Evolutionary conservation across 2,113 vertebrate species (phyloP).

Genomic region (Thinocorus orbignyianus): DNA sequence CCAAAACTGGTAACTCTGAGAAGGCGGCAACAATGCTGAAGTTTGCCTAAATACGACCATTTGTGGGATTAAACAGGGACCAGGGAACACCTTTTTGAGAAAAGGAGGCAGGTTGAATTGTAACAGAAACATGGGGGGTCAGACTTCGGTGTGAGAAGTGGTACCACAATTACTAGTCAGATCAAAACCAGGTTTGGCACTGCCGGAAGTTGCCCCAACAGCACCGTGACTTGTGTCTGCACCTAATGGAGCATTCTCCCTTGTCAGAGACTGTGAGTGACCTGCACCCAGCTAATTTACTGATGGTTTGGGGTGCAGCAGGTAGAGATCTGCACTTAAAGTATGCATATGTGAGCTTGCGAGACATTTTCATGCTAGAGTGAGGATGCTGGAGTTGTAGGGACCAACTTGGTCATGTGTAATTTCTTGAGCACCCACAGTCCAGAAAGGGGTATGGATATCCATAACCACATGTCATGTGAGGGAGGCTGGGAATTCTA

Average conservation of each 20-base stretch:
- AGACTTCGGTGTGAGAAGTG: not conserved
- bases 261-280: fast-evolving
- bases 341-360: not conserved
- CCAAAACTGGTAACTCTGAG: not conserved
- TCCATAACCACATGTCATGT: fast-evolving
- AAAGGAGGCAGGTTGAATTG: not conserved
- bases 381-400: not conserved
- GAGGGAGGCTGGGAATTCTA: not conserved
- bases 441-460: not conserved
- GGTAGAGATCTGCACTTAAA: not conserved
- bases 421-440: not conserved
- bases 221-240: not conserved
- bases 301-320: not conserved
- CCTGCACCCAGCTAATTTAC: not conserved
- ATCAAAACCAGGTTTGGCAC: not conserved
- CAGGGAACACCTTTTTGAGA: not conserved
- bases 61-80: not conserved
- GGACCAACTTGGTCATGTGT: not conserved
- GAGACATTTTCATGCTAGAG: not conserved
- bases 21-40: not conserved
- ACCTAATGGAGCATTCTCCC: not conserved
- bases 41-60: not conserved
- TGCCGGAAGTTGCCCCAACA: not conserved
- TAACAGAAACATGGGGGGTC: not conserved
- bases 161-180: not conserved